phyloP scores from a whole-genome alignment of 2,113 vertebrate species.

The Myotis brandtii region DNA sequence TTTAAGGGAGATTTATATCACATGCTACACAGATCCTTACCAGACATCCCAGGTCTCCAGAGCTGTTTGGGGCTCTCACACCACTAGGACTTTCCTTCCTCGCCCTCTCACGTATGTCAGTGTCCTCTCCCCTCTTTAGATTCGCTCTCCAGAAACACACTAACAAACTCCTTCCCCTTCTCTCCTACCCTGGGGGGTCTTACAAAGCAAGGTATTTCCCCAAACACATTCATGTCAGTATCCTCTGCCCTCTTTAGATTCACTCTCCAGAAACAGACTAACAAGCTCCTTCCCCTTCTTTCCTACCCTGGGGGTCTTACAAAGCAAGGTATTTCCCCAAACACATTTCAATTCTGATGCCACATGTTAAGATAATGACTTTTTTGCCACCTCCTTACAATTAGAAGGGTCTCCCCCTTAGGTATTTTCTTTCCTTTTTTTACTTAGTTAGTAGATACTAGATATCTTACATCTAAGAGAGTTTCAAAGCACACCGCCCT shows the following conservation, averaged over 20 bases:
- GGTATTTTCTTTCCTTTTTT: not conserved
- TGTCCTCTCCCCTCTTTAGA: not conserved
- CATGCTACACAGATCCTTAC: not conserved
- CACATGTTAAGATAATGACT: not conserved
- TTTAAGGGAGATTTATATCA: not conserved
- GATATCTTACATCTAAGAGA: not conserved
- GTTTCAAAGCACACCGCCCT: not conserved
- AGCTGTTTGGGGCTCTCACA: not conserved
- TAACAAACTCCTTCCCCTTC: not conserved
- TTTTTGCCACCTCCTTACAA: not conserved
- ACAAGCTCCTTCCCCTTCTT: not conserved
- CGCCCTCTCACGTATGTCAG: not conserved
- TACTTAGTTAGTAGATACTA: not conserved
- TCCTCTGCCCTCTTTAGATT: not conserved
- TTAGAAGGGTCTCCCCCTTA: not conserved
- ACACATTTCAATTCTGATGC: not conserved
- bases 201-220: not conserved
- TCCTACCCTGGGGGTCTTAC: not conserved
- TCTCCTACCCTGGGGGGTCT: not conserved
- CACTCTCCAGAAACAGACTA: not conserved
- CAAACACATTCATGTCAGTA: not conserved
- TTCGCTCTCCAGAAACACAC: not conserved
- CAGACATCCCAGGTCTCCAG: not conserved
- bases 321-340: not conserved
- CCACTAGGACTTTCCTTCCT: not conserved